Base-by-base conservation (phyloP, 2,113 vertebrate genomes). In the Thermophis baileyi region DNA sequence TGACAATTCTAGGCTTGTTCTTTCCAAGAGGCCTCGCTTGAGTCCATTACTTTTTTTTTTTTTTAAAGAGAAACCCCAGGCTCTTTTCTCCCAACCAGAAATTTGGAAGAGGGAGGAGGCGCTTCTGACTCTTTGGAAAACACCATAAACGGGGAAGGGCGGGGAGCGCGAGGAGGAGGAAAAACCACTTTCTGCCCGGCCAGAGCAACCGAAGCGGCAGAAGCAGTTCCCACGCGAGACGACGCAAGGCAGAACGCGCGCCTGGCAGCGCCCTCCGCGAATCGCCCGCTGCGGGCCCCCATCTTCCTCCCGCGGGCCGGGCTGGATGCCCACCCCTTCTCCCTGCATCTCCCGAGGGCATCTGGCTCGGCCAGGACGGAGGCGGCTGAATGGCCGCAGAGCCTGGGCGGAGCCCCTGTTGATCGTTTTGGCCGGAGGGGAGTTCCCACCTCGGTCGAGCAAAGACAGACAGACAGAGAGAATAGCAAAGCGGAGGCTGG, bases 391-490 rank as follows among this genome's bases (percentile, higher is more conserved):
- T 12, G 40, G 74, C 90, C 49, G 74, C 44, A 35, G 20, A 22
- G 24, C 85, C 55, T 88, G 91, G 91, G 91, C 86, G 91, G 50
- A 0, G 86, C 91, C 57, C 88, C 47, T 0, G 53, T 12, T 0
- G 46, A 25, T 46, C 22, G 54, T 47, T 22, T 20, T 9, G 91
- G 55, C 91, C 57, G 47, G 46, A 87, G 46, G 10, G 85, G 18
- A 60, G 85, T 69, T 51, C 91, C 87, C 91, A 88, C 91, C 87
- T 88, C 30, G 57, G 87, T 88, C 10, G 46, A 51, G 91, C 46
- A 11, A 35, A 20, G 14, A 27, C 25, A 46, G n/a, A 30, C 3
- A 63, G 35, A 14, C 1, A 30, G 50, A 1, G 50, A 24, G 74
- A 44, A 8, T 3, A 22, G 74, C 69, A 3, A 20, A 81, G 57